These are phyloP conservation scores for Fabriciana adippe DNA, from an alignment of 2,888 invertebrate species.

Conservation along the genomic window DNA sequence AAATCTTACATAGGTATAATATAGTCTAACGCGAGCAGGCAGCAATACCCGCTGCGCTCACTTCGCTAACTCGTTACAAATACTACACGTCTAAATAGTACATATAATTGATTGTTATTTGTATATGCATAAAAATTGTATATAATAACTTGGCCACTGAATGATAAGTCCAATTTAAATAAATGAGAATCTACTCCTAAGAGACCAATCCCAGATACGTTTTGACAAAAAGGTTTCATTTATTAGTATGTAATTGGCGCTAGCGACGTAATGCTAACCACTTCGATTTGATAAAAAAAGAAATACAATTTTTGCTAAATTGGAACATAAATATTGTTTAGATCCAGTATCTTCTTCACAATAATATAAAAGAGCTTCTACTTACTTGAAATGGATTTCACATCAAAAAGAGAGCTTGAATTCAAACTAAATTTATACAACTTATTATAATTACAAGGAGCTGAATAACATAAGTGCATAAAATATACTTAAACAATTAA, in stretches of 20 bases:
- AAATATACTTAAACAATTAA: constrained; percentile 67
- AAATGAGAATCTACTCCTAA: constrained; percentile 24
- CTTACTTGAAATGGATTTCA: constrained; percentile 49
- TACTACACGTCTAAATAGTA: constrained; percentile 73
- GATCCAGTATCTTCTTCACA: no score
- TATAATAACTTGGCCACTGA: constrained; percentile 74
- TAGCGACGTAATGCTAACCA: constrained; percentile 27
- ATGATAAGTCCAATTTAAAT: constrained; percentile 42
- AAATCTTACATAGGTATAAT: constrained; percentile 61
- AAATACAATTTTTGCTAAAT: no score
- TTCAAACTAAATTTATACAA: constrained; percentile 73
- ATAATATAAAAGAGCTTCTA: constrained; percentile 4
- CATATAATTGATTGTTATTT: constrained; percentile 63
- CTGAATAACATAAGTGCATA: constrained; percentile 52
- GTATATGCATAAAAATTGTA: constrained; percentile 79
- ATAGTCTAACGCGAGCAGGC: constrained; percentile 51
- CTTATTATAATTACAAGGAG: constrained; percentile 65
- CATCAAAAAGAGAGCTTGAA: constrained; percentile 65
- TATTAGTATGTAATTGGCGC: constrained; percentile 46
- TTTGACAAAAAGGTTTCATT: constrained; percentile 31
- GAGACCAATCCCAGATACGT: constrained; percentile 8
- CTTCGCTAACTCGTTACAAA: constrained; percentile 66
- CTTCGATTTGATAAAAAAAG: no score
- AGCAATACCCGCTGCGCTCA: constrained; percentile 54
- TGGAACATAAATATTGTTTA: no score